phyloP scores from a whole-genome alignment of 2,888 invertebrate genomes.

The Trichogramma evanescens region DNA sequence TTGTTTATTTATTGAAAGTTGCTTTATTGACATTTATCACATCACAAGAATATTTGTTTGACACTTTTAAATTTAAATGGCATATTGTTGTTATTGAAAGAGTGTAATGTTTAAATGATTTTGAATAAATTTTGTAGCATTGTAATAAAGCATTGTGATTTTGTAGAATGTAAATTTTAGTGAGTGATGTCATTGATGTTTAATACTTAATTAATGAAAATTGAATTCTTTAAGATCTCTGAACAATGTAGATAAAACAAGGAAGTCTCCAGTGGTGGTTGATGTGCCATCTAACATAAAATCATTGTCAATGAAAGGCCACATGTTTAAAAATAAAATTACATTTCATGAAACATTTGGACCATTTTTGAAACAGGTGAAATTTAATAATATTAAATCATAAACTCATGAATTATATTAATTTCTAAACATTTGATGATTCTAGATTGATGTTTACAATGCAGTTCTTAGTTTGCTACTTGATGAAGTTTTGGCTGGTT shows the following conservation, averaged over 20 bases:
- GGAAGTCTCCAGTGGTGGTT: conserved; percentile 62
- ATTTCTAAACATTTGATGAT: conserved; percentile 10
- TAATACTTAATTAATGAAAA: not conserved
- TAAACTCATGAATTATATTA: too few relatives aligned
- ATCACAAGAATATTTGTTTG: too few relatives aligned
- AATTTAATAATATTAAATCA: conserved; percentile 1
- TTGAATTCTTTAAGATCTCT: conserved; percentile 59
- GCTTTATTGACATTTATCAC: too few relatives aligned
- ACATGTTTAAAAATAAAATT: conserved; percentile 67
- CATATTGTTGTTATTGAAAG: too few relatives aligned
- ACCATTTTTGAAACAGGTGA: conserved; percentile 69
- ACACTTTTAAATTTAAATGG: too few relatives aligned
- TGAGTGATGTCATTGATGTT: not conserved
- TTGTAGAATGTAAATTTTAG: too few relatives aligned
- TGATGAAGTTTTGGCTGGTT: conserved; percentile 85
- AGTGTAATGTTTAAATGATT: too few relatives aligned
- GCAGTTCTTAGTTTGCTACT: conserved; percentile 83
- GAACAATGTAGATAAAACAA: conserved; percentile 63
- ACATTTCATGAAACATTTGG: conserved; percentile 83
- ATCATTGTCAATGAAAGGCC: conserved; percentile 55
- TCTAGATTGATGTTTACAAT: conserved; percentile 75
- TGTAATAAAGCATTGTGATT: too few relatives aligned
- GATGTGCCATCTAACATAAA: conserved; percentile 60
- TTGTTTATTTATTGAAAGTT: too few relatives aligned
- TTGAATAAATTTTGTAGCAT: too few relatives aligned